Percentiles rank a stretch among this genome's conserved stretches.
Evolutionary conservation across 2,113 vertebrate species (phyloP).

Genomic region (Indicator indicator): DNA sequence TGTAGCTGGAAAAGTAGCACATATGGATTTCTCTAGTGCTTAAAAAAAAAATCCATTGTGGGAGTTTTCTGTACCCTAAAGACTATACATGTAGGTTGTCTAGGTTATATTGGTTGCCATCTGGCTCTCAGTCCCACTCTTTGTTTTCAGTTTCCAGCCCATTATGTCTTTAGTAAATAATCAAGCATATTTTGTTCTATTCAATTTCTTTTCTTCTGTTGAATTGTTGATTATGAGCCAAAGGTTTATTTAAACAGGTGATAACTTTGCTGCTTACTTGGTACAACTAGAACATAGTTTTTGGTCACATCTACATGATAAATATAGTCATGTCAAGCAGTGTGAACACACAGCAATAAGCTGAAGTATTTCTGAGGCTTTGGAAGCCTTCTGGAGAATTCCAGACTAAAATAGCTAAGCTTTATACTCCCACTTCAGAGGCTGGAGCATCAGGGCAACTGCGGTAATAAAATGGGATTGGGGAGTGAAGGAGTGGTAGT

Average conservation of each 20-base stretch:
- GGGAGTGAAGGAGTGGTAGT: rapidly evolving
- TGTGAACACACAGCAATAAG: neutral
- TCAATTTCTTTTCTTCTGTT: constrained; percentile 53
- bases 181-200: constrained; percentile 51
- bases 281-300: neutral
- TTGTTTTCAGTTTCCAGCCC: constrained; percentile 59
- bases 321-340: neutral
- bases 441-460: neutral
- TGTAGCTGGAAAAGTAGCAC: neutral
- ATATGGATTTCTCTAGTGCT: neutral
- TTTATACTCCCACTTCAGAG: neutral
- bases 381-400: neutral
- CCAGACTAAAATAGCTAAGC: neutral
- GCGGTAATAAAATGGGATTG: neutral
- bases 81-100: neutral
- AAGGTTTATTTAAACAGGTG: constrained; percentile 63
- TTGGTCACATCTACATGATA: constrained; percentile 31
- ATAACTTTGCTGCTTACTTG: constrained; percentile 24
- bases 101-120: constrained; percentile 20
- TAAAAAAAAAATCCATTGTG: neutral
- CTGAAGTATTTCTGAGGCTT: neutral
- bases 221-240: constrained; percentile 57
- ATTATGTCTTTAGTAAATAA: constrained; percentile 57
- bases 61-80: constrained; percentile 34
- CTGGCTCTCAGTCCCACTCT: constrained; percentile 40